Evolutionary conservation across 2,888 invertebrate genomes (phyloP).

Genomic region (Noctua pronuba): DNA sequence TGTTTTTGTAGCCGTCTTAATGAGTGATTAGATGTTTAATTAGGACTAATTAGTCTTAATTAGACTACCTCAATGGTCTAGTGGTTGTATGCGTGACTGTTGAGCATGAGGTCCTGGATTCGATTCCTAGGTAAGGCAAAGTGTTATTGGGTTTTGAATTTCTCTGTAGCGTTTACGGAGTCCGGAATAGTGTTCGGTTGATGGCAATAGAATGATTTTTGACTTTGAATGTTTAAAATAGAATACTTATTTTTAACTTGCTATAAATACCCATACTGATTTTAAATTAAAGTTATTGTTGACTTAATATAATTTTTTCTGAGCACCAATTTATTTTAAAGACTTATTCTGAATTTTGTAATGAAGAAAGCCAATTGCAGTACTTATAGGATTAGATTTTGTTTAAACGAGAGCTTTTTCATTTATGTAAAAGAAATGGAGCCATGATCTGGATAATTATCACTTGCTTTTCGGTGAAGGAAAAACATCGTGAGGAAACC

Average conservation of each 20-base stretch:
- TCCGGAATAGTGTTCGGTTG: not conserved
- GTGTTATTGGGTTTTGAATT: not conserved
- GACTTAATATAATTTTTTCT: no score
- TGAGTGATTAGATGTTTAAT: conserved; percentile 24
- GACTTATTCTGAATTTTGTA: no score
- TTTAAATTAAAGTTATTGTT: no score
- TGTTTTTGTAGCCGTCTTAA: conserved; percentile 36
- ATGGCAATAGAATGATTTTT: no score
- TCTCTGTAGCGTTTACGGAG: not conserved
- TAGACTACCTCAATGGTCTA: not conserved
- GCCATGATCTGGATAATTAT: no score
- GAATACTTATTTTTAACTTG: no score
- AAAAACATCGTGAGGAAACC: no score
- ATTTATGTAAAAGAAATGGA: not conserved
- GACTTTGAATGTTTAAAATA: no score
- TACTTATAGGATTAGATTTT: not conserved
- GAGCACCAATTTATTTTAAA: not conserved
- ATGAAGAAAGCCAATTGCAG: no score
- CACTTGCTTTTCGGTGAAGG: no score
- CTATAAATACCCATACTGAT: no score
- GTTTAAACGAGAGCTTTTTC: not conserved
- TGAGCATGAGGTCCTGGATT: not conserved
- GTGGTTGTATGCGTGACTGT: not conserved
- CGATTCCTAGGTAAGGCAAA: not conserved
- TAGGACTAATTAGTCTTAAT: conserved; percentile 5